Evolutionary conservation across 2,888 invertebrate genomes (phyloP), one percentile per base, ranked within the genome.

Genomic region (Eilema sororculum): DNA sequence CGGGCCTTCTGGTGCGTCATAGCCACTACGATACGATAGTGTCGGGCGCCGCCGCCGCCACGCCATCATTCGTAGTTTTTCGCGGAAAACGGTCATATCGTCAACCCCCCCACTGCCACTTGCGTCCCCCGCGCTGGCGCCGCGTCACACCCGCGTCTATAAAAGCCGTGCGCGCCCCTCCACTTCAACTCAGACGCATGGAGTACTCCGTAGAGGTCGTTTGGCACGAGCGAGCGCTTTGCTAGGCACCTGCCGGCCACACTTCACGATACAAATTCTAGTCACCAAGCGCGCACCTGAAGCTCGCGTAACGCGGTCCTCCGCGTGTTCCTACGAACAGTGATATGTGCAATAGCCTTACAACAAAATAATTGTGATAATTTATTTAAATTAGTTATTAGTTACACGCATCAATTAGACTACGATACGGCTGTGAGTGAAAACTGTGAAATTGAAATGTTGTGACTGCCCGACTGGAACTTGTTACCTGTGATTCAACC

Each of bases 161-260:
- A 95, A 94, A 95, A 94, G 84, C 86, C 87, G 80, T 80, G 86
- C 81, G 87, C 94, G 89, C 93, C 94, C 93, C 93, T 85, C 93
- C 92, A 93, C 95, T 90, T 88, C 92, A 93, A 93, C 94, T 95
- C 95, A 95, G 93, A 94, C 95, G 95, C 95, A 95, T 95, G 95
- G 95, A 95, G 95, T 95, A 95, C 95, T 95, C 95, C 94, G 95
- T 95, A 94, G 95, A 95, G 95, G 95, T 95, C 91, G 95, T 95
- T 95, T 95, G 95, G 95, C 95, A 95, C 95, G 95, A 95, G 95
- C 95, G 94, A 94, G 94, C 94, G 95, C 95, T 95, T 95, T 95
- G 95, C 95, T 95, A 95, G 95, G 95, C 95, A 95, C 95, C 95
- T 95, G 95, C 95, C 95, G 93, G 95, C 95, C 94, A 91, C 91